phyloP scores from a whole-genome alignment of 2,797 vertebrate species.

The Anomalospiza imberbis region DNA sequence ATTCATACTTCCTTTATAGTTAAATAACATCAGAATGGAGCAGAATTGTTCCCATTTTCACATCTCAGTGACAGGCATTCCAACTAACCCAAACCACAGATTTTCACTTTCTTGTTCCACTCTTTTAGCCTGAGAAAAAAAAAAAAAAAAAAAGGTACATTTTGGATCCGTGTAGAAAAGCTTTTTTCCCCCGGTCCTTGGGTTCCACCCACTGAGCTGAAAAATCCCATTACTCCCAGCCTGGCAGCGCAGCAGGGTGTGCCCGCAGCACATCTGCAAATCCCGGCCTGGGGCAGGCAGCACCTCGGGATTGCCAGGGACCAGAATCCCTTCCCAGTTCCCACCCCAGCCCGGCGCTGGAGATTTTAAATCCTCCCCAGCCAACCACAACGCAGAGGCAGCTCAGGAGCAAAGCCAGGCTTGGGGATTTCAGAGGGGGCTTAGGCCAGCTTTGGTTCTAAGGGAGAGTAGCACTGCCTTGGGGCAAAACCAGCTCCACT shows the following conservation, averaged over 20 bases:
- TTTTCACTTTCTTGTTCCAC: neutral
- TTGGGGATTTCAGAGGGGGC: neutral
- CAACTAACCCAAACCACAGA: neutral
- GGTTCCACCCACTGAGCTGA: slow-evolving; percentile 55
- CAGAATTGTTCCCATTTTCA: neutral
- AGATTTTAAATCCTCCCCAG: neutral
- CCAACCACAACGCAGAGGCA: rapidly evolving
- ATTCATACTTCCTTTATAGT: neutral
- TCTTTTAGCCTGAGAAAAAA: neutral
- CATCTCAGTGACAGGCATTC: neutral
- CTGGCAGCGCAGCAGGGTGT: neutral
- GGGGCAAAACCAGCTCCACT: neutral
- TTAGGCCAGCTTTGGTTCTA: neutral
- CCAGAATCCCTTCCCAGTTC: neutral
- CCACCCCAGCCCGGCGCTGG: rapidly evolving
- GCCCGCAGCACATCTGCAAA: neutral
- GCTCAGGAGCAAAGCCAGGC: neutral
- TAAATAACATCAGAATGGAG: neutral
- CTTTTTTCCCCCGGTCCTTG: neutral
- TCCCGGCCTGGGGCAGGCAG: neutral
- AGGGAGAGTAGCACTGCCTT: neutral
- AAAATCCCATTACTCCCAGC: slow-evolving; percentile 41
- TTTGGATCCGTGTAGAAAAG: slow-evolving; percentile 9
- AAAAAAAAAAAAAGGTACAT: neutral
- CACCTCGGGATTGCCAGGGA: neutral